phyloP scores from a whole-genome alignment of 2,113 vertebrate species.

The Engraulis encrasicolus region DNA sequence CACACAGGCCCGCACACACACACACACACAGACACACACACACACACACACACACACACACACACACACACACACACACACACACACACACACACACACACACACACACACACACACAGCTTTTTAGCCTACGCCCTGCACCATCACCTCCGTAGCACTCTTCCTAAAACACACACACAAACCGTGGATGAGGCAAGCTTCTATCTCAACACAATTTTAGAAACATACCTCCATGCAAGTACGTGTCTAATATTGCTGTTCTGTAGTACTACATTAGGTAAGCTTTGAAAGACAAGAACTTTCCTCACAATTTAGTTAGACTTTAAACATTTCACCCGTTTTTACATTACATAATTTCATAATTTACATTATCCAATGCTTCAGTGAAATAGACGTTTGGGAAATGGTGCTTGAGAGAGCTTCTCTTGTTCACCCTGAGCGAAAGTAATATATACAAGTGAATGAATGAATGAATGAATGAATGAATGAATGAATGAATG shows the following conservation, averaged over 20 bases:
- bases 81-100: neutral
- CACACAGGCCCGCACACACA: neutral
- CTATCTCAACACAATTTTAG: slow-evolving; percentile 18
- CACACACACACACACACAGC: neutral
- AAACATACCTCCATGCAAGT: neutral
- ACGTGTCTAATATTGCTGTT: too few relatives aligned
- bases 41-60: neutral
- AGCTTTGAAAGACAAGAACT: too few relatives aligned
- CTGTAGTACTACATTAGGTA: too few relatives aligned
- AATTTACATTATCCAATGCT: neutral
- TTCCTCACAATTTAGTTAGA: too few relatives aligned
- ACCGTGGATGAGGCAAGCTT: slow-evolving; percentile 35
- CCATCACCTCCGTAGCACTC: neutral
- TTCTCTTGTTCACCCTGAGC: neutral
- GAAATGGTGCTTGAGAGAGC: too few relatives aligned
- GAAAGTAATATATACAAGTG: neutral
- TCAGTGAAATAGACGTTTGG: neutral
- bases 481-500: too few relatives aligned
- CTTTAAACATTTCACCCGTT: too few relatives aligned
- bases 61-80: neutral
- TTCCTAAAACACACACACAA: slow-evolving; percentile 22
- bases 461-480: too few relatives aligned
- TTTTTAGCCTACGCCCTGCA: neutral
- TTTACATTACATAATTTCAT: neutral
- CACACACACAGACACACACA: neutral